Evolutionary conservation across 2,888 invertebrate genomes (phyloP), one percentile per base, ranked within the genome.

Genomic region (Timema cristinae): DNA sequence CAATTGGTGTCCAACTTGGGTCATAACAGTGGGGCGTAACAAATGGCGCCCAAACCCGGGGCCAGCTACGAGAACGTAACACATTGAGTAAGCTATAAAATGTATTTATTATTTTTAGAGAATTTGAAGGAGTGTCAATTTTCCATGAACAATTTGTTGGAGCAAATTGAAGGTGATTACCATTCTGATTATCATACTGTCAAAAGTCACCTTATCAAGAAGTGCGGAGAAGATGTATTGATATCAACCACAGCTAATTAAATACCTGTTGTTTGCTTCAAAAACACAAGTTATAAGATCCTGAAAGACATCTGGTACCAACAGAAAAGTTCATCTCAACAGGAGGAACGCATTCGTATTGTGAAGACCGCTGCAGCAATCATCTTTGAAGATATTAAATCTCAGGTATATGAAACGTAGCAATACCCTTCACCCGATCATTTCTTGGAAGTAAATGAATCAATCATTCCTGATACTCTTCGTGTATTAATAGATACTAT

Each of bases 301-400:
- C 66, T 77, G 11, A 68, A 71, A 32, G 72, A 76, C 47, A 13
- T 51, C 8, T 77, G 76, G 74, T 76, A 76, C 70, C 59, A 73
- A 7, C 59, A 54, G 69, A 71, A 71, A 67, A 70, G 63, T 11
- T 5, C 47, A 15, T 32, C 66, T 66, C 6, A 72, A 52, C 72
- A 73, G 10, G 72, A 76, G 75, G 77, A 77, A 73, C 71, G 76
- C 54, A 71, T 69, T 9, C 67, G 76, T 52, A 69, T 77, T 71
- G 75, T 77, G 52, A 52, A 71, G 48, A 73, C 73, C 70, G 77
- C 76, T 49, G 76, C 76, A 66, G 73, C 71, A 50, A 74, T 74
- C 16, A 48, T 71, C 54, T 51, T 69, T 48, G 73, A 73, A 66
- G 76, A 77, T 73, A 77, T 77, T 63, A 70, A 74, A 32, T 70